These are phyloP conservation scores for Malacosoma neustria DNA, from an alignment of 2,888 invertebrate genomes.

Conservation along the genomic window DNA sequence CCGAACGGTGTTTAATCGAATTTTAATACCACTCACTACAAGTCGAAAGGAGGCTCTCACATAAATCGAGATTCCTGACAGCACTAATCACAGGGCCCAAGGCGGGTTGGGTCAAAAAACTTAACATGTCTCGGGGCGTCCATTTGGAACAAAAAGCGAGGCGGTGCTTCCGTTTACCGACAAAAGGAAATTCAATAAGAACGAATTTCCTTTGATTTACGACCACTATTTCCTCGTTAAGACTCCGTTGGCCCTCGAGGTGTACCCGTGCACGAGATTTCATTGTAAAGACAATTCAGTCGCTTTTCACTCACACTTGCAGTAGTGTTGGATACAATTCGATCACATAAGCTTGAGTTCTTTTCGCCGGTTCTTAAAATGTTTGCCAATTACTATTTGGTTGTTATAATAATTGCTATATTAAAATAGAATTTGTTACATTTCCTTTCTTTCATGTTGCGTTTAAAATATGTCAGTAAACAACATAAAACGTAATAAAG, in stretches of 20 bases:
- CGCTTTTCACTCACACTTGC: constrained; percentile 2
- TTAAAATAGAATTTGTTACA: too few species aligned
- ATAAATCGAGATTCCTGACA: neutral
- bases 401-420: too few species aligned
- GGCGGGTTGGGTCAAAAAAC: constrained; percentile 27
- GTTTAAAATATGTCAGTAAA: too few species aligned
- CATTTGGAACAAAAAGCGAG: constrained; percentile 59
- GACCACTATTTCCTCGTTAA: constrained; percentile 72
- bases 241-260: constrained; percentile 50
- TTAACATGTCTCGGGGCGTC: constrained; percentile 42
- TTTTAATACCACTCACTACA: too few species aligned
- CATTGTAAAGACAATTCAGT: constrained; percentile 51
- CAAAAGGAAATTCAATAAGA: constrained; percentile 73
- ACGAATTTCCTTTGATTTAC: constrained; percentile 71
- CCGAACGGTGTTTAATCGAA: too few species aligned
- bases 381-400: too few species aligned
- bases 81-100: constrained; percentile 13
- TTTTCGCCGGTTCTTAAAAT: too few species aligned
- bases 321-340: neutral
- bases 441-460: too few species aligned
- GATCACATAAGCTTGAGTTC: neutral
- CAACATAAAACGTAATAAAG: too few species aligned
- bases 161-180: constrained; percentile 50
- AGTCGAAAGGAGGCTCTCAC: too few species aligned
- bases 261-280: constrained; percentile 46